Base-by-base conservation (phyloP, 2,797 vertebrate species). In the Garrulus glandarius region DNA sequence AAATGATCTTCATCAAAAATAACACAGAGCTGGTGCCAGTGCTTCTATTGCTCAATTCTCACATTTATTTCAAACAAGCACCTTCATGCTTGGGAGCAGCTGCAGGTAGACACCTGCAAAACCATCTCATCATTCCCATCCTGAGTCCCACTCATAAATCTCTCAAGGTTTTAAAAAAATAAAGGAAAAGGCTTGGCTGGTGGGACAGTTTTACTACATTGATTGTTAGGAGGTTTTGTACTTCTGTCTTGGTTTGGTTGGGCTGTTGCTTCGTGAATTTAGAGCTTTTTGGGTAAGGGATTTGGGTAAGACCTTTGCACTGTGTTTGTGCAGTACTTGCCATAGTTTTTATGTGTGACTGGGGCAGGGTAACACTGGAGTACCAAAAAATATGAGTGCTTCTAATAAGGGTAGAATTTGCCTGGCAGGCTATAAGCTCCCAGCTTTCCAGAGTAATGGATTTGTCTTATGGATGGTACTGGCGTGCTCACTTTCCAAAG, bases 61-160 rank as follows among this genome's bases (percentile, higher is more conserved):
- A 61, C 36, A 15, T 81, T 83, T 83, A 67, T 82, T 75, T 87
- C 39, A 29, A 79, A 70, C 93, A 80, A 91, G 92, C 74, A 92
- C 91, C 92, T 96, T 94, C 84, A 69, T 56, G 86, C 88, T 76
- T 64, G 63, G 59, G 80, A 93, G 59, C 69, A 86, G 68, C 87
- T 94, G 76, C 43, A 24, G 0, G 16, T 64, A 75, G 50, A 43
- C 76, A 90, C 78, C 80, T 84, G 88, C 63, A 67, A 56, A 92
- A 71, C 56, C 30, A 59, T 32, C 34, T 69, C 37, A 6, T 49
- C 29, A 12, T 77, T 68, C 64, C 64, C 10, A 15, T 43, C 23
- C 11, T 9, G 10, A 11, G 64, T 37, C 64, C 39, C 17, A 11
- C 70, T 90, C 12, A 0, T 82, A 79, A 94, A 90, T 71, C 4